Base-by-base conservation (phyloP, 2,888 invertebrate species). In the Cartodere bifasciata region DNA sequence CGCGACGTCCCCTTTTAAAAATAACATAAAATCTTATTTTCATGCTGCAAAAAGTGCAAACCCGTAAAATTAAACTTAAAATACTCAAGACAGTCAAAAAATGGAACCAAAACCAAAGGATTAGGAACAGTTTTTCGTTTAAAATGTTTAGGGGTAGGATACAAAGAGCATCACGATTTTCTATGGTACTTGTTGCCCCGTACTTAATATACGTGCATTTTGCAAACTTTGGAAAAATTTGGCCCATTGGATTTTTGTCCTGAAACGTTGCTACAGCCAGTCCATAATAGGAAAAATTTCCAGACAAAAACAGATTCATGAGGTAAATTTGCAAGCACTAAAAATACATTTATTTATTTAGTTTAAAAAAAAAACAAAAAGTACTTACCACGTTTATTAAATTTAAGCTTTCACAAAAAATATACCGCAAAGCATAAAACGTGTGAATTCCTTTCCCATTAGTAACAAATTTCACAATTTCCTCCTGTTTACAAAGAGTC, bases 101-200 rank as follows among this genome's bases (percentile, higher is more conserved):
- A 13, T 76, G 61, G 10, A 83, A 65, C 78, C 85, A 84, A 51
- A 76, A 70, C 78, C 80, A 82, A 1, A 82, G 56, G 28, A 82
- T 68, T 2, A 76, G 63, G 47, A 79, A 82, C 41, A 84, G 70
- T 52, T 84, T 85, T 49, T 84, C 83, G 49, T 85, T 83, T 24
- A 84, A 68, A 40, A 81, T 74, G 48, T 85, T 85, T 6, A 84
- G 48, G 0, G 84, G 77, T n/a, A 85, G 59, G n/a, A 84, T 65
- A 44, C 85, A 85, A 0, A 84, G 62, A 1, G 71, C 67, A 46
- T 80, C 78, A 37, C 63, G 62, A 0, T 56, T 48, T 44, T 75
- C 67, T 1, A 69, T 40, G 3, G 63, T 55, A 3, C 78, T 79
- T 0, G 70, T 65, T 1, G 71, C 65, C 3, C 78, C 78, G 37